Percentiles rank a stretch among this genome's conserved stretches.
phyloP scores from a whole-genome alignment of 2,113 vertebrate species.

The Heterocephalus glaber region DNA sequence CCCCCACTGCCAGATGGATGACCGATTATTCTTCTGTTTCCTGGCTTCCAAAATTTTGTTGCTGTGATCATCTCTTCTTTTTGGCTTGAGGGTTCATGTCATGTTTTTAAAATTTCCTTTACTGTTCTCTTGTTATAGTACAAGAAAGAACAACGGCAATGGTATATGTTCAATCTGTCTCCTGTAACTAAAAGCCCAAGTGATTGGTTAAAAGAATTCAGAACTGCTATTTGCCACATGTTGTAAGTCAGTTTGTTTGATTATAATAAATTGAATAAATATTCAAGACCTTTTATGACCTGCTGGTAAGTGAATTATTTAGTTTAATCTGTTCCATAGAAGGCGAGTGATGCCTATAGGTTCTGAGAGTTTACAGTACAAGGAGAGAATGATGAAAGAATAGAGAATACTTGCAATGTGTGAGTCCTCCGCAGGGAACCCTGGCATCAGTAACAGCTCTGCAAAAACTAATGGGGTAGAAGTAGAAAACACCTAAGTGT shows the following conservation, averaged over 20 bases:
- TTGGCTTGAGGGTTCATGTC: not conserved
- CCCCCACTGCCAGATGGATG: not conserved
- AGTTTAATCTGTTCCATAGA: not conserved
- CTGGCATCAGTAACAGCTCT: not conserved
- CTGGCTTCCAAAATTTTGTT: not conserved
- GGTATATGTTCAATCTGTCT: not conserved
- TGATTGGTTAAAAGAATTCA: not conserved
- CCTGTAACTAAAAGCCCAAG: conserved; percentile 21
- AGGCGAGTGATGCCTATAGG: not conserved
- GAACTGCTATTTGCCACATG: not conserved
- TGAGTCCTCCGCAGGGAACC: not conserved
- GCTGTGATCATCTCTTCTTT: not conserved
- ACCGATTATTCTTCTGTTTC: not conserved
- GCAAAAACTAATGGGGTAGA: conserved; percentile 49
- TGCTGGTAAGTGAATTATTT: not conserved
- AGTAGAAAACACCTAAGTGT: conserved; percentile 51
- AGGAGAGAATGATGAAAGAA: not conserved
- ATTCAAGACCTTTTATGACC: conserved; percentile 36
- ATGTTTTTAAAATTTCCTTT: not conserved
- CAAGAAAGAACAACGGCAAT: not conserved
- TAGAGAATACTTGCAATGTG: not conserved
- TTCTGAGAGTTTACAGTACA: not conserved
- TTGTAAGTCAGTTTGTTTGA: conserved; percentile 36
- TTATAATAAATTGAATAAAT: conserved; percentile 30
- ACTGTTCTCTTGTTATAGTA: not conserved